Evolutionary conservation across 2,888 invertebrate species (phyloP), one percentile per base, ranked within the genome.

Genomic region (Stenodera caucasica): DNA sequence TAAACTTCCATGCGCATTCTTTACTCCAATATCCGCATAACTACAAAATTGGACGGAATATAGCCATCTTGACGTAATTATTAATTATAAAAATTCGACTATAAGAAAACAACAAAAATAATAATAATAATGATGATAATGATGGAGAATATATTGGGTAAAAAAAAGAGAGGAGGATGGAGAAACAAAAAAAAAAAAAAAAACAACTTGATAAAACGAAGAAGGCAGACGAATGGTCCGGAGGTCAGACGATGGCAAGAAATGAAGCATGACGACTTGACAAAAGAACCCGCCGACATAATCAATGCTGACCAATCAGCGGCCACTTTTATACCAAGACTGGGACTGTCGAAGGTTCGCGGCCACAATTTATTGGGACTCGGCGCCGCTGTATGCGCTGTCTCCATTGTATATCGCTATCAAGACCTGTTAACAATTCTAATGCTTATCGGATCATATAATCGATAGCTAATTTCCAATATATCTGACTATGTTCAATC

Each of bases 231-330:
- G 72, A 72, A 67, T 71, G 72, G 72, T 70, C 72, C 74, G 75
- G 77, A 78, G 78, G 79, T 79, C 78, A 78, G 75, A 73, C 75
- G 78, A 76, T 77, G 75, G 75, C 74, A 75, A 78, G 78, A 79
- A 79, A 80, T 79, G 79, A 80, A 78, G 78, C 78, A 77, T 80
- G 80, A 80, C 80, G 77, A 75, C 70, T 71, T 72, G 72, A 80
- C 78, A 80, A 80, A 80, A 77, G 75, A 79, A 78, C 78, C 73
- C 76, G 79, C 80, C 79, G 80, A 79, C 79, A 80, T 76, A 79
- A 80, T 80, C 80, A 80, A 79, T 76, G 75, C 73, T 73, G 78
- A 78, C 80, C 80, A 80, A 80, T 80, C 79, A 78, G 75, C 78
- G 77, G 76, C 71, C 76, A 74, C 74, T 75, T 77, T 78, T 77